A percentile compares a stretch with the other conserved stretches of the same genome.
Evolutionary conservation across 2,797 vertebrate species (phyloP).

Genomic region (Myioborus melanocephalus): DNA sequence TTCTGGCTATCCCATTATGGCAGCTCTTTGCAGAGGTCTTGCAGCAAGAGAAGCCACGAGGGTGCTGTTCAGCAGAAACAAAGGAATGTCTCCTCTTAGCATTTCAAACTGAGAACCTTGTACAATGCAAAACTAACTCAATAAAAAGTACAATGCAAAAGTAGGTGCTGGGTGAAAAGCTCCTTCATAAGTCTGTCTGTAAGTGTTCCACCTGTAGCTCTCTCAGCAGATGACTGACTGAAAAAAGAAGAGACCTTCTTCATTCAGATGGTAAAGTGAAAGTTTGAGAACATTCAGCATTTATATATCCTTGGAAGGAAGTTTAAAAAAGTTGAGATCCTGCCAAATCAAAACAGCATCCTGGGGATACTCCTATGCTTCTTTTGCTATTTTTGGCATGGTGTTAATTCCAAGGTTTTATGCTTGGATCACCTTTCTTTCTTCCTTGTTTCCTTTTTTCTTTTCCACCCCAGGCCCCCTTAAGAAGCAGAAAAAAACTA

Average conservation of each 20-base stretch:
- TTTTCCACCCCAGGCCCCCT: not conserved
- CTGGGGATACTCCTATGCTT: not conserved
- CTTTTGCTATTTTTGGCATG: not conserved
- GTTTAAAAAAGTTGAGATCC: not conserved
- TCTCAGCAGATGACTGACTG: not conserved
- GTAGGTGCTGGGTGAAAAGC: not conserved
- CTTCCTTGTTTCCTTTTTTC: not conserved
- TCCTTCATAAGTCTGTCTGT: not conserved
- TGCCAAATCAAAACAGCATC: not conserved
- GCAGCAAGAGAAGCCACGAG: not conserved
- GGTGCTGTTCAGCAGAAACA: not conserved
- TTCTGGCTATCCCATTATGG: not conserved
- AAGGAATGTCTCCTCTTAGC: not conserved
- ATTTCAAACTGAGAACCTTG: not conserved
- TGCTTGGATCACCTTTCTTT: not conserved
- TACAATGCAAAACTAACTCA: not conserved
- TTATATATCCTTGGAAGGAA: not conserved
- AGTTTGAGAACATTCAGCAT: not conserved
- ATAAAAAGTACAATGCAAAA: not conserved
- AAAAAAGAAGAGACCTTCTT: not conserved
- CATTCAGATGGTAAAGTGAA: not conserved
- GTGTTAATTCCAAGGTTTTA: not conserved
- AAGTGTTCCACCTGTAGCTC: not conserved
- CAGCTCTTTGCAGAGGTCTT: not conserved
- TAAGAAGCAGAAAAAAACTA: not conserved